Evolutionary conservation across 2,113 vertebrate genomes (phyloP), one percentile per base, ranked within the genome.

Genomic region (Paedocypris sp.): DNA sequence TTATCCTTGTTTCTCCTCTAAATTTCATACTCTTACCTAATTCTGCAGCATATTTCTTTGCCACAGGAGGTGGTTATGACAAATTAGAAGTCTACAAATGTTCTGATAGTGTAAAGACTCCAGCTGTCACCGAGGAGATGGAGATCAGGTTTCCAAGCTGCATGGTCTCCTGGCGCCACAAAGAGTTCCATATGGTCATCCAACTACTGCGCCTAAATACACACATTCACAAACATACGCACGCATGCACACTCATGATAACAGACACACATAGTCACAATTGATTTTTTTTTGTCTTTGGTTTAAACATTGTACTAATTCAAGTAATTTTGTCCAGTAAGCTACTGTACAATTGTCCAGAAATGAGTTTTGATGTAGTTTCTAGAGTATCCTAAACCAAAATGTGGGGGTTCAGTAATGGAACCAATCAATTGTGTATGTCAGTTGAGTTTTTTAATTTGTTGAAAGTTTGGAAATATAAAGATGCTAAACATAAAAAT

Each of bases 21-120:
- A 33, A 61, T 72, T 51, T 75, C 80, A 79, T 79, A 75, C 78
- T 80, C 75, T 78, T 79, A 86, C 80, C 82, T 92, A 89, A 93
- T 88, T 89, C 78, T 80, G 86, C 85, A 88, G 90, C 94, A 97
- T 95, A 92, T 97, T 98, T 97, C 84, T 83, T 85, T 97, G 89
- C 93, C 92, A 94, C 91, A 91, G 92, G 95, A 97, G 93, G 93
- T 93, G 90, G 91, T 93, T 93, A 94, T 97, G 95, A 98, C 92
- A 96, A 98, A 98, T 97, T 97, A 97, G 91, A 93, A 97, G 93
- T 91, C 91, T 92, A 90, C 90, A 91, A 91, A 92, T 94, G 93
- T 91, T 96, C 89, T 88, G 91, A 92, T 92, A 91, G 91, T 93
- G 89, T 90, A 92, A 91, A 97, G 90, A 88, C 90, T 85, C 90